Percentiles rank a stretch among this genome's conserved stretches.
Conservation (phyloP, 2,113 vertebrate genomes). For the Cyanoderma ruficeps region DNA sequence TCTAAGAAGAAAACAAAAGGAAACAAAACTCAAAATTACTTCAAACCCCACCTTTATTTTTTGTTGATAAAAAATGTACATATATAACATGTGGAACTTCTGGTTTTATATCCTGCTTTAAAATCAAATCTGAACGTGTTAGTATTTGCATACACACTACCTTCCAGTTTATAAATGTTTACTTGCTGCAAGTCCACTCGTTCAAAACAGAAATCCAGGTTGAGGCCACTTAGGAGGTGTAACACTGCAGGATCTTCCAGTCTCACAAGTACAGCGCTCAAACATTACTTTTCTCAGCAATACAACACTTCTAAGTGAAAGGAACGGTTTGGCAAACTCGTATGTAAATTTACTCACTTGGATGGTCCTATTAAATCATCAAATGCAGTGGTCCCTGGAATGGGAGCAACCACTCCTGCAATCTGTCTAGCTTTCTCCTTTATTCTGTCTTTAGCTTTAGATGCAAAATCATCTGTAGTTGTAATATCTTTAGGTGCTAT, state of each 20-base stretch:
- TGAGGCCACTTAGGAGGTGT: background rate
- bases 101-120: background rate
- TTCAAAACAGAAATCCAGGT: background rate
- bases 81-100: background rate
- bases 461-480: constrained; percentile 88
- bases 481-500: constrained; percentile 90
- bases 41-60: background rate
- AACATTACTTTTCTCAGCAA: background rate
- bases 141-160: background rate
- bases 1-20: constrained; percentile 64
- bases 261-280: background rate
- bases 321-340: background rate
- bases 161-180: background rate
- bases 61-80: background rate
- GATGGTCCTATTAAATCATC: constrained; percentile 88
- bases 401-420: constrained; percentile 78
- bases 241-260: background rate
- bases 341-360: constrained; percentile 74
- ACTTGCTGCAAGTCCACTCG: background rate
- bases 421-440: constrained; percentile 85
- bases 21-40: background rate
- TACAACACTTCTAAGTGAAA: background rate
- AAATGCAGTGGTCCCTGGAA: constrained; percentile 88
- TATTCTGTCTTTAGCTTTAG: constrained; percentile 80
- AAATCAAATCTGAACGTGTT: background rate